Percentiles rank a stretch among this genome's conserved stretches.
These are phyloP conservation scores for Rhabdomys dilectus DNA, from an alignment of 2,113 vertebrate species.

Conservation along the genomic window DNA sequence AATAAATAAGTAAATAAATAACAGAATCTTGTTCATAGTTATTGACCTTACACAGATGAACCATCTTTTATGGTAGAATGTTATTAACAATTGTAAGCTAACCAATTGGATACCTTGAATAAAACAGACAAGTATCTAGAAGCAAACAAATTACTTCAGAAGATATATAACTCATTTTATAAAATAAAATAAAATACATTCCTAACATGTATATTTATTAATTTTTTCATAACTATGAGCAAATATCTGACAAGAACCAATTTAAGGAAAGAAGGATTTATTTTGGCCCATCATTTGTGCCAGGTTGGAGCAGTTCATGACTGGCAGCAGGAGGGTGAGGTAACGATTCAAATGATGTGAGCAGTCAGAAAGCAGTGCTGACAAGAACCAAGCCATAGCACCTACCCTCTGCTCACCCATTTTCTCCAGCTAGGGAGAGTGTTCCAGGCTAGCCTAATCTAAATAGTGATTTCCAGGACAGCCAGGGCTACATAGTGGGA, in stretches of 20 bases:
- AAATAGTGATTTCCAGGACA: neutral
- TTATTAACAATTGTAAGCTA: constrained; percentile 30
- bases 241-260: neutral
- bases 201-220: neutral
- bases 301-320: neutral
- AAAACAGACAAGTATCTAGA: constrained; percentile 5
- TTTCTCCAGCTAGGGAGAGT: neutral
- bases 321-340: too few species aligned
- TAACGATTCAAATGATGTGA: neutral
- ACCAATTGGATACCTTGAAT: constrained; percentile 10
- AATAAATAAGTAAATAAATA: neutral
- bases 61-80: constrained; percentile 15
- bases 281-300: neutral
- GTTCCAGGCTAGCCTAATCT: neutral
- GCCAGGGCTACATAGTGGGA: neutral
- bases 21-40: neutral
- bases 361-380: neutral
- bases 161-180: constrained; percentile 32
- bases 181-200: neutral
- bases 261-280: neutral
- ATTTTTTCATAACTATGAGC: neutral
- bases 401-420: neutral
- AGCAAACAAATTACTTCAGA: constrained; percentile 29
- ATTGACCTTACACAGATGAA: constrained; percentile 8
- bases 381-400: neutral